phyloP scores from a whole-genome alignment of 2,113 vertebrate species.

The Nematolebias whitei region DNA sequence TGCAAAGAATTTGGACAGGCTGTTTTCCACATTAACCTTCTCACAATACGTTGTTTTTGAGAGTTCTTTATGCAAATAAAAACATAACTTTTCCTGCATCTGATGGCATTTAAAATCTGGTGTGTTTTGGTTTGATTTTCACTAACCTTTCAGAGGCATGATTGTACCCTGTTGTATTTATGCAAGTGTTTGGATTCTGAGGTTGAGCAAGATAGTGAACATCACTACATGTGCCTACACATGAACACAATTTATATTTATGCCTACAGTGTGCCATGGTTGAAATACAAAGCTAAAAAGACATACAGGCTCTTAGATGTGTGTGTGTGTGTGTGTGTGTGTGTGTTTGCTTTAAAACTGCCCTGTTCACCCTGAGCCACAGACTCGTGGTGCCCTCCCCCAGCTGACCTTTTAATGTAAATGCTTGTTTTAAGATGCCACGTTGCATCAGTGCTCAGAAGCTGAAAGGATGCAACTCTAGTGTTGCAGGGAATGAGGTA shows the following conservation, averaged over 20 bases:
- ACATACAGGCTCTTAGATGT: constrained; percentile 4
- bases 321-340: constrained; percentile 16
- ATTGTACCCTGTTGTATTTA: constrained; percentile 51
- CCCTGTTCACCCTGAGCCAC: constrained; percentile 40
- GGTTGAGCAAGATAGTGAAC: constrained; percentile 5
- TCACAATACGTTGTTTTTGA: constrained; percentile 14
- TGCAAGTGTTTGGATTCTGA: constrained; percentile 40
- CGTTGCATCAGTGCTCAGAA: constrained; percentile 63
- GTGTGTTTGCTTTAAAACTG: too few relatives aligned
- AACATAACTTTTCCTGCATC: constrained; percentile 44
- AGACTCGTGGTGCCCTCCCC: constrained; percentile 54
- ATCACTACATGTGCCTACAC: background rate
- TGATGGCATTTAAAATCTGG: constrained; percentile 70
- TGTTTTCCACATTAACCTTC: background rate
- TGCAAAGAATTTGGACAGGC: constrained; percentile 6
- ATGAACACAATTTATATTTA: constrained; percentile 10
- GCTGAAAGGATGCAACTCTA: constrained; percentile 48
- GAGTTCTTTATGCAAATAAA: constrained; percentile 10
- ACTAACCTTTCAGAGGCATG: constrained; percentile 66
- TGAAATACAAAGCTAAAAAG: background rate
- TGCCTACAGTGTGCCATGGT: constrained; percentile 13
- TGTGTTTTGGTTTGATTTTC: constrained; percentile 48
- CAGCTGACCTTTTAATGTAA: constrained; percentile 78
- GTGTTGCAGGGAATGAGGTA: constrained; percentile 61
- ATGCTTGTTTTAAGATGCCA: constrained; percentile 79